A percentile compares a stretch with the other conserved stretches of the same genome.
Evolutionary conservation across 2,113 vertebrate species (phyloP).

Genomic region (Chauna torquata): DNA sequence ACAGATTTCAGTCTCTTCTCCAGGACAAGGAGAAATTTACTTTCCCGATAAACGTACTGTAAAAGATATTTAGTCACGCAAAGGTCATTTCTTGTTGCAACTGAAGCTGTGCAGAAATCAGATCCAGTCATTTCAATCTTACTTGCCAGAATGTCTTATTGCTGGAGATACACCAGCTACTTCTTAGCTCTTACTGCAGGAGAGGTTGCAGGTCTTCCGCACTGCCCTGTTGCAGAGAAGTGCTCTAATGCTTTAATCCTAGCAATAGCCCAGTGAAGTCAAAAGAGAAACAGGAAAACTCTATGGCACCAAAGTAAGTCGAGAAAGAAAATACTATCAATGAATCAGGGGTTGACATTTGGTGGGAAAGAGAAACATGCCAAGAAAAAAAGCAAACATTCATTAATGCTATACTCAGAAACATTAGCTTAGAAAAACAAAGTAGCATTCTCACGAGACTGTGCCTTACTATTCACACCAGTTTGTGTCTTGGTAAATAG

Average conservation of each 20-base stretch:
- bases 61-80: background rate
- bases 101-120: background rate
- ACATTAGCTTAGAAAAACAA: background rate
- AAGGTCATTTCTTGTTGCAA: background rate
- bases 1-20: background rate
- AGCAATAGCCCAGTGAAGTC: background rate
- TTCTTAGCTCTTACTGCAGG: background rate
- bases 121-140: background rate
- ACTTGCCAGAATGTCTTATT: background rate
- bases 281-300: background rate
- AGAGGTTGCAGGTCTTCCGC: background rate
- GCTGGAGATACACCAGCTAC: background rate
- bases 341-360: background rate
- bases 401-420: background rate
- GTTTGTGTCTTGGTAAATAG: background rate
- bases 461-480: background rate
- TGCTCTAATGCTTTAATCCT: background rate
- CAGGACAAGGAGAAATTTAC: background rate
- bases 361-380: background rate
- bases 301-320: background rate
- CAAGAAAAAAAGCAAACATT: background rate
- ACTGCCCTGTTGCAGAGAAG: background rate
- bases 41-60: background rate
- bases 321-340: background rate
- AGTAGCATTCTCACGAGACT: background rate